Conservation (phyloP, 53 echinoderm and acorn worm species). For the Actinopyga echinites region DNA sequence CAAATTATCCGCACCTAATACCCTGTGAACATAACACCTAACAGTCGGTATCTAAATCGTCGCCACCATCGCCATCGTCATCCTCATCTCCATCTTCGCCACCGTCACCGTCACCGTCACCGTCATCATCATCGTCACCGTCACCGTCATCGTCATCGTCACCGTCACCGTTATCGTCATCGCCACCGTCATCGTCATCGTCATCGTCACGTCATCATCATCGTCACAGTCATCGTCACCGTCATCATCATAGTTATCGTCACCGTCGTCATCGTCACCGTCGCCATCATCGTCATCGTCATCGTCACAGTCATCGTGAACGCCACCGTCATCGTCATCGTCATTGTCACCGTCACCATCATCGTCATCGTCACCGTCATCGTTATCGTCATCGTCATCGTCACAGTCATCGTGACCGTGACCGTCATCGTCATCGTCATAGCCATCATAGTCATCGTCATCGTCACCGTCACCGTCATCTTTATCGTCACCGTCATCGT, state of each 20-base stretch:
- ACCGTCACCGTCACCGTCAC: background rate
- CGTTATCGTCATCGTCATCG: background rate
- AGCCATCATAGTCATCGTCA: background rate
- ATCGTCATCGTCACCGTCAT: background rate
- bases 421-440: background rate
- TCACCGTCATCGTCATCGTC: background rate
- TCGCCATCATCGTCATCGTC: background rate
- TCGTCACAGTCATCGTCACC: background rate
- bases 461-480: background rate
- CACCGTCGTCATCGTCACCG: background rate
- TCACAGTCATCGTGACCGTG: background rate
- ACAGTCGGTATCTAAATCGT: constrained; percentile 7
- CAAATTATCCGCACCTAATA: no score
- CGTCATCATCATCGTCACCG: background rate
- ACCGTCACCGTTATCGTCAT: no score
- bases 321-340: background rate
- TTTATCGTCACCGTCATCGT: constrained; percentile 4
- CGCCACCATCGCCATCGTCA: background rate
- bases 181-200: background rate
- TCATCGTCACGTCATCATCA: background rate
- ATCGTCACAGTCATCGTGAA: background rate
- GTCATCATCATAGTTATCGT: background rate
- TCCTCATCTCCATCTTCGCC: background rate
- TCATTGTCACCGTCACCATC: background rate
- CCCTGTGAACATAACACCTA: no score